Evolutionary conservation across 2,797 vertebrate genomes (phyloP).

Genomic region (Mareca strepera): DNA sequence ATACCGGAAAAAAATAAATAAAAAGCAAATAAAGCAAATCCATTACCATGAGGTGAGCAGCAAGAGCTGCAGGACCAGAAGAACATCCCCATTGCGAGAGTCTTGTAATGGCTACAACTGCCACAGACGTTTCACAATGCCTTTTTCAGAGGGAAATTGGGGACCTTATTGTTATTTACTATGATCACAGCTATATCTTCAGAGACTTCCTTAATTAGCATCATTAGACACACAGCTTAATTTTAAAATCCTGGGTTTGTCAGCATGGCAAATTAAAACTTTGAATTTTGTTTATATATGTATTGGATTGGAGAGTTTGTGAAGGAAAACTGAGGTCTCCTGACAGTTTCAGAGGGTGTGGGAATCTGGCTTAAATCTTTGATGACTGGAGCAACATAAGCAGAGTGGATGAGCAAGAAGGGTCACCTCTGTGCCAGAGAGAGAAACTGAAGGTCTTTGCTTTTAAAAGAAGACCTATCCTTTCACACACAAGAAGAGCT

Average conservation of each 20-base stretch:
- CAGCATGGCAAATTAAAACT: conserved; percentile 61
- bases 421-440: neutral
- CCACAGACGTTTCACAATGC: neutral
- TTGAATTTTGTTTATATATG: neutral
- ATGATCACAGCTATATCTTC: conserved; percentile 48
- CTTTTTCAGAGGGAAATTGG: conserved; percentile 13
- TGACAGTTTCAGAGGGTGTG: conserved; percentile 45
- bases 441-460: neutral
- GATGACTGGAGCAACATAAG: neutral
- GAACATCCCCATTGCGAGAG: neutral
- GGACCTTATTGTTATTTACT: conserved; percentile 62
- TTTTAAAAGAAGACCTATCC: conserved; percentile 7
- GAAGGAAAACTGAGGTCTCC: conserved; percentile 26
- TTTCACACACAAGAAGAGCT: conserved; percentile 2
- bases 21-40: neutral
- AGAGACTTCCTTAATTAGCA: conserved; percentile 66
- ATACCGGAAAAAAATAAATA: neutral
- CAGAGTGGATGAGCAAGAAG: neutral
- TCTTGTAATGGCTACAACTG: neutral
- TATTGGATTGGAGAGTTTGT: neutral
- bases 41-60: neutral
- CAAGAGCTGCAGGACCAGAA: neutral
- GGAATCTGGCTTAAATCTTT: conserved; percentile 54
- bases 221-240: conserved; percentile 69
- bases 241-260: conserved; percentile 64